phyloP scores from a whole-genome alignment of 2,113 vertebrate species.

The Brachyistius frenatus region DNA sequence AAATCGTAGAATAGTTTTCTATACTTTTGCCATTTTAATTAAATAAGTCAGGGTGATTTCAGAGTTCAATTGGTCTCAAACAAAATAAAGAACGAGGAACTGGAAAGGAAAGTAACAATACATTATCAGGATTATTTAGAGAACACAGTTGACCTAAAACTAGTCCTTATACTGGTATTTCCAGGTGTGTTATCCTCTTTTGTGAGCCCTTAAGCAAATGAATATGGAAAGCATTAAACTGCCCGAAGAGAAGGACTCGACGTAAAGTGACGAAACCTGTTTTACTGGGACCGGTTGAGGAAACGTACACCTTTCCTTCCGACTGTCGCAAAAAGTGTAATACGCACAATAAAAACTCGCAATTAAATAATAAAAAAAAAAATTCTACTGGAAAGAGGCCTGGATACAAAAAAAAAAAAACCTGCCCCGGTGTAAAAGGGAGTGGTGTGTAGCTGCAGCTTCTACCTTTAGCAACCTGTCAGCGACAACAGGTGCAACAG shows the following conservation, averaged over 20 bases:
- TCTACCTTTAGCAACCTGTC: slow-evolving; percentile 50
- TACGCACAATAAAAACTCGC: background rate
- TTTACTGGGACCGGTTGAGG: slow-evolving; percentile 33
- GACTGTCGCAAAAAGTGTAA: background rate
- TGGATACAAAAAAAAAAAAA: background rate
- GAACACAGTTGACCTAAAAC: background rate
- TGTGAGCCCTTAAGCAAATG: slow-evolving; percentile 42
- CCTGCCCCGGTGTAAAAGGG: background rate
- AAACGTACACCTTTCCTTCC: slow-evolving; percentile 31
- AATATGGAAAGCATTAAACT: slow-evolving; percentile 38
- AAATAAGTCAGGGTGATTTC: too few relatives aligned
- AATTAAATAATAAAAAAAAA: background rate
- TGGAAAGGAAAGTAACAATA: background rate
- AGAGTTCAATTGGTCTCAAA: background rate
- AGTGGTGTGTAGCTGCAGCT: background rate
- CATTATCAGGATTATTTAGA: background rate
- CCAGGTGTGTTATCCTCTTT: background rate
- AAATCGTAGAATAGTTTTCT: too few relatives aligned
- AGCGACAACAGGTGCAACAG: slow-evolving; percentile 74
- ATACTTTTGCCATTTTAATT: too few relatives aligned
- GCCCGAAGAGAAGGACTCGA: slow-evolving; percentile 11
- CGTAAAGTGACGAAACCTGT: slow-evolving; percentile 76
- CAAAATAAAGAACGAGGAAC: background rate
- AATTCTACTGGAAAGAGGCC: fast-evolving
- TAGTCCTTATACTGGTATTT: background rate